Conservation (phyloP, 2,888 invertebrate species). For the Marasmarcha lunaedactyla region DNA sequence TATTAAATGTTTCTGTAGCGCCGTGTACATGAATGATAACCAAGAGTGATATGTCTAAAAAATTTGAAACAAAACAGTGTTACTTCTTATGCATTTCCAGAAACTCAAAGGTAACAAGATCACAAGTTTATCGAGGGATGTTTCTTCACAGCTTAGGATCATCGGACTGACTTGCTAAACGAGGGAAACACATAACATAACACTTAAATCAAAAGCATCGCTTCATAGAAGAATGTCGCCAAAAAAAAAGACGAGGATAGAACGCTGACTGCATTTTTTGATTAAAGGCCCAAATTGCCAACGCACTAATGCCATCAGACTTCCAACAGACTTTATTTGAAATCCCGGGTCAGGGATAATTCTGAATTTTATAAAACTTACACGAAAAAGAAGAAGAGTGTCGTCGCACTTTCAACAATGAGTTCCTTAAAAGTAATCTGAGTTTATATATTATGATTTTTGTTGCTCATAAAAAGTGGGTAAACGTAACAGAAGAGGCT, state of each 20-base stretch:
- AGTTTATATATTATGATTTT: background rate
- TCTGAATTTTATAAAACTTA: conserved; percentile 1
- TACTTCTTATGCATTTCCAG: conserved; percentile 6
- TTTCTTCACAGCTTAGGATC: conserved; percentile 5
- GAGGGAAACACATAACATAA: conserved; percentile 6
- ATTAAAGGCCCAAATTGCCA: conserved; percentile 3
- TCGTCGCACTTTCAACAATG: conserved; percentile 2
- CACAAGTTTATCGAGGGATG: conserved; percentile 8
- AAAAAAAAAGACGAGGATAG: background rate
- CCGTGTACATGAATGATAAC: conserved; percentile 9
- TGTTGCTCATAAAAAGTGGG: background rate
- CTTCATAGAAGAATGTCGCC: background rate
- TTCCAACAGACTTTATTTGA: conserved; percentile 4
- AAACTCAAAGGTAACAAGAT: conserved; percentile 6
- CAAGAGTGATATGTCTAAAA: conserved; percentile 8
- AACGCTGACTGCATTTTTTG: conserved; percentile 1
- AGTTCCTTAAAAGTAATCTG: conserved; percentile 1
- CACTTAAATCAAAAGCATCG: conserved; percentile 7
- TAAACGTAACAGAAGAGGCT: background rate
- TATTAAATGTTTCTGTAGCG: conserved; percentile 7
- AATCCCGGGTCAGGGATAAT: background rate
- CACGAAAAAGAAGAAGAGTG: background rate
- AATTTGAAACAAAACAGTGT: conserved; percentile 4
- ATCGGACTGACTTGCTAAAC: conserved; percentile 3
- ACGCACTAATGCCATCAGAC: conserved; percentile 5